Base-by-base conservation (phyloP, 2,113 vertebrate species). In the Zosterops lateralis region DNA sequence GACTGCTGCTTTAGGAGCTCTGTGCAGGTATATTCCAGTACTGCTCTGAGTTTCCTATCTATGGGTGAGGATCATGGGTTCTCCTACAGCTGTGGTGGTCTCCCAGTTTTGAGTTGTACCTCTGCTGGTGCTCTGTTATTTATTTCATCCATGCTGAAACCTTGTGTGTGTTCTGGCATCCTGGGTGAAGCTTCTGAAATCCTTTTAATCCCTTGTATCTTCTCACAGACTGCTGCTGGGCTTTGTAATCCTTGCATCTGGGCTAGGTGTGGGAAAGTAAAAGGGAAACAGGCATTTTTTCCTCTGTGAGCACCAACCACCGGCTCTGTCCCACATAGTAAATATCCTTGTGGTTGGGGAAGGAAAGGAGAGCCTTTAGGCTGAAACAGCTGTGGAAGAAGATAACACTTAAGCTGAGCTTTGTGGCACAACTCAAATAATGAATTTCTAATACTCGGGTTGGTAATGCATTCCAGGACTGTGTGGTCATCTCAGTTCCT, bases 381-480 rank as follows among this genome's bases (percentile, higher is more conserved):
- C 44, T 74, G 53, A 73, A 93, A 67, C 42, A 90, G 44, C 82
- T 94, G 70, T 84, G 64, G 38, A 65, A 97, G 76, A 95, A 95
- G 90, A 82, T 87, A 82, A 77, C 68, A 78, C 48, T 91, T 71
- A 84, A 91, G 64, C 72, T 81, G 71, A 92, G 82, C 60, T 93
- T 95, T 92, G 73, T 57, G 45, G 88, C 76, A 90, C 64, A 82
- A 42, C 29, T 84, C 31, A 12, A 80, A 34, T 47, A 94, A 93
- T 71, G 62, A 71, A 80, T 76, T 91, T 87, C 78, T 84, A 89
- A 58, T 93, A 70, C 58, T 94, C 77, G 45, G 15, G 65, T 72
- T 95, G 82, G 45, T 79, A 89, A 89, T 15, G 42, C 94, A 96
- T 97, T 96, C 94, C 93, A 90, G 73, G 85, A 91, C 83, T 66